Evolutionary conservation across 2,113 vertebrate species (phyloP), one percentile per base, ranked within the genome.

Genomic region (Pholis gunnellus): DNA sequence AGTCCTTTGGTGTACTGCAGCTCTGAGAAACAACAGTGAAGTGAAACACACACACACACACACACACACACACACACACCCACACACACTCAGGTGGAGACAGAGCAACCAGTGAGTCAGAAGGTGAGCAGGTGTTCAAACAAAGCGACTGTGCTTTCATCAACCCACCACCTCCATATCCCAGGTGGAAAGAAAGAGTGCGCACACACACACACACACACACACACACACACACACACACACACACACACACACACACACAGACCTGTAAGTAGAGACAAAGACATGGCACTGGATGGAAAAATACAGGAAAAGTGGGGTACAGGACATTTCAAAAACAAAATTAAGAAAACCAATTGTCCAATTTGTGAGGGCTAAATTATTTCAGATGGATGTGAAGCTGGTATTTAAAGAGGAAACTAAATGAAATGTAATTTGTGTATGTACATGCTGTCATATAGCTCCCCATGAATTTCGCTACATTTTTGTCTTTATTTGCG

Each of bases 71-170:
- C 27, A 79, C n/a, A 76, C 20, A 72, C 14, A 50, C 56, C 74
- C 36, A 69, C 25, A 78, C 10, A 56, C 34, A 74, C 46, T 40
- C 22, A 81, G 54, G 79, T 83, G 65, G 44, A 86, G 79, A 77
- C 25, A 60, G 63, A 81, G 78, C 72, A 75, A 89, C 86, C 75
- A 54, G 72, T 71, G 86, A 89, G 82, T 90, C 84, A 79, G 88
- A 81, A 90, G 88, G 89, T 83, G 90, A 91, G 90, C 94, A 95
- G 94, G 94, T 95, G 95, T 95, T 95, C 93, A 95, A 95, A 95
- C 91, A 95, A 94, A 93, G 92, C 69, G 9, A 79, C 73, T 63
- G 80, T 82, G 88, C 91, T 90, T 87, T 93, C 86, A 92, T 93
- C 88, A 86, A 60, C 70, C 75, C 86, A 86, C 83, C 88, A 89